Evolutionary conservation across 2,888 invertebrate genomes (phyloP).

Genomic region (Drosophila kanekoi): DNA sequence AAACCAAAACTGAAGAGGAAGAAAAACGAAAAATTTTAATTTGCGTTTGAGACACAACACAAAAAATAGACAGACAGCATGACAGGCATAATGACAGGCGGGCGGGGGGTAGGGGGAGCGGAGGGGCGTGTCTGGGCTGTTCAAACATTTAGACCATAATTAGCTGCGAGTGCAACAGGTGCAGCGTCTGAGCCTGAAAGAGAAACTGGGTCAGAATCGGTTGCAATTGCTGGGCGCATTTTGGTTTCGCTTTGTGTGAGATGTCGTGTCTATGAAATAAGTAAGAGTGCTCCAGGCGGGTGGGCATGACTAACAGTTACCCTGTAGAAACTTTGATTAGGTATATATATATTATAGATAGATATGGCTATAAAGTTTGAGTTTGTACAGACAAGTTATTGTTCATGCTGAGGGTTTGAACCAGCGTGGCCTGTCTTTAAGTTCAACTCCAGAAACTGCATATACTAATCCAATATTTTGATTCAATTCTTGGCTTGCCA

Average conservation of each 20-base stretch:
- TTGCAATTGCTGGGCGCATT: slow-evolving; percentile 45
- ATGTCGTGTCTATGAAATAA: slow-evolving; percentile 19
- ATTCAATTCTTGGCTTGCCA: too few relatives aligned
- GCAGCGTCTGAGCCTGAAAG: slow-evolving; percentile 27
- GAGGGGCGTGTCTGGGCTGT: slow-evolving; percentile 25
- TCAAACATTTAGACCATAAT: slow-evolving; percentile 15
- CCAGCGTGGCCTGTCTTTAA: too few relatives aligned
- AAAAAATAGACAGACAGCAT: too few relatives aligned
- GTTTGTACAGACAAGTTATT: too few relatives aligned
- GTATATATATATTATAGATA: too few relatives aligned
- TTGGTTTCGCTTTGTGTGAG: slow-evolving; percentile 43
- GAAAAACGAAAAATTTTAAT: neutral
- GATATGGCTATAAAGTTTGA: too few relatives aligned
- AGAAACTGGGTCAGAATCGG: slow-evolving; percentile 60
- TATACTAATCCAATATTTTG: too few relatives aligned
- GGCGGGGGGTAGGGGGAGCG: slow-evolving; percentile 8
- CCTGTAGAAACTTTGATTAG: too few relatives aligned
- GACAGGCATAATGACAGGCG: neutral
- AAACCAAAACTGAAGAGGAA: neutral
- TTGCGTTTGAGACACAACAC: too few relatives aligned
- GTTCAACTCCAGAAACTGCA: too few relatives aligned
- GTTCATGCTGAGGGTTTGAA: too few relatives aligned
- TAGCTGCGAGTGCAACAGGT: slow-evolving; percentile 33
- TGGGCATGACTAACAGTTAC: neutral
- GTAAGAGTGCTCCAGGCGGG: neutral